Conservation (phyloP, 1,140 invertebrate species). For the Trachymyrmex septentrionalis region DNA sequence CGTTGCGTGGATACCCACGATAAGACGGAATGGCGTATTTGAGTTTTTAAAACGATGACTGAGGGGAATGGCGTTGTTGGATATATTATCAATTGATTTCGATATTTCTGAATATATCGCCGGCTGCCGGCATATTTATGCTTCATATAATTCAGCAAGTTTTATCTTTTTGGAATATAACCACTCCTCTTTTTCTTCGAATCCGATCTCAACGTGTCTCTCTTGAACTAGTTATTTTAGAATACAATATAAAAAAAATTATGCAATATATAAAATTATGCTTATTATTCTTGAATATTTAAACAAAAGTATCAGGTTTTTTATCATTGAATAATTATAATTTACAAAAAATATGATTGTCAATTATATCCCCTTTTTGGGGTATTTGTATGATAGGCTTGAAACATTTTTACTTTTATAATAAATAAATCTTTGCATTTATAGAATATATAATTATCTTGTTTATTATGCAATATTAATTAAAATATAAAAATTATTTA, state of each 20-base stretch:
- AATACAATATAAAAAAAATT: too few relatives aligned
- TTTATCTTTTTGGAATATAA: neutral
- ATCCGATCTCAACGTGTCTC: neutral
- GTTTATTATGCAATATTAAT: constrained; percentile 21
- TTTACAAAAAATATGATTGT: neutral
- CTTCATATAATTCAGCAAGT: neutral
- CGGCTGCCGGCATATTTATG: neutral
- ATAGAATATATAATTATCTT: constrained; percentile 34
- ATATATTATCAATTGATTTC: constrained; percentile 17
- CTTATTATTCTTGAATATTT: neutral
- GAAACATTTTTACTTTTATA: neutral
- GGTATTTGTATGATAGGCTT: neutral
- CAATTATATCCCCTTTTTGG: neutral
- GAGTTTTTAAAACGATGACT: constrained; percentile 10
- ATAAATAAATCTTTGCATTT: constrained; percentile 12
- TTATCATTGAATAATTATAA: neutral
- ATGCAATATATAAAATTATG: neutral
- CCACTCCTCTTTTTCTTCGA: neutral
- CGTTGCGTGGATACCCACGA: neutral
- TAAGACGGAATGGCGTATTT: neutral
- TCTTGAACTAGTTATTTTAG: neutral
- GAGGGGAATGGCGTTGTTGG: neutral
- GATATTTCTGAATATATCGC: neutral
- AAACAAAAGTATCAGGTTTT: neutral
- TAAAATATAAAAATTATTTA: neutral